Evolutionary conservation across 2,797 vertebrate species (phyloP), one percentile per base, ranked within the genome.

Genomic region (Fundulus diaphanus): DNA sequence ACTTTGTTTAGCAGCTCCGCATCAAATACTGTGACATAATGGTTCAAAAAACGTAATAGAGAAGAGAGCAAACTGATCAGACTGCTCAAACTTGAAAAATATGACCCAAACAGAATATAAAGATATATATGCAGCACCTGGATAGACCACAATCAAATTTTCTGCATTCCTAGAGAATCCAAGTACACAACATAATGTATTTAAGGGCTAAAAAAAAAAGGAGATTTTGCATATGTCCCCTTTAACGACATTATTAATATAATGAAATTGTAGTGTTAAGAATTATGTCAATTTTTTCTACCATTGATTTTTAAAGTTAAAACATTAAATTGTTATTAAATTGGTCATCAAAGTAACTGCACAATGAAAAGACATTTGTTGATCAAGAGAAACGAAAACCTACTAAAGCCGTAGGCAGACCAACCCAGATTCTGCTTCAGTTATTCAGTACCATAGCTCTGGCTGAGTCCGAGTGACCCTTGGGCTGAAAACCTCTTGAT

Each of bases 401-500:
- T 9, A 54, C 18, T 9, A 8, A 27, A 54, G 20, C 9, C 11
- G 13, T 56, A 56, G 12, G 52, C 11, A 27, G 15, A 56, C n/a
- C n/a, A 29, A 40, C 15, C 1, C 57, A 29, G 8, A 37, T 16
- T 35, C 3, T 5, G 5, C 6, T 24, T 20, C 27, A 4, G 40
- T 51, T 40, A 42, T 29, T 67, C 24, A 27, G 3, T 0, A 31
- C 20, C 6, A 44, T 33, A 13, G 24, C 20, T 74, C 31, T 61
- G 22, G 16, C 15, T 18, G 22, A 52, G n/a, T 29, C 27, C 49
- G 33, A 20, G 12, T 54, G n/a, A 24, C 35, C 37, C 40, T 51
- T 29, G 76, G 70, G 46, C 54, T n/a, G 56, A 57, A 65, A 80
- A 13, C 48, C 56, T 73, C 57, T 78, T 1, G 1, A 75, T 66